Evolutionary conservation across 2,113 vertebrate genomes (phyloP), one percentile per base, ranked within the genome.

Genomic region (Ameiurus melas): DNA sequence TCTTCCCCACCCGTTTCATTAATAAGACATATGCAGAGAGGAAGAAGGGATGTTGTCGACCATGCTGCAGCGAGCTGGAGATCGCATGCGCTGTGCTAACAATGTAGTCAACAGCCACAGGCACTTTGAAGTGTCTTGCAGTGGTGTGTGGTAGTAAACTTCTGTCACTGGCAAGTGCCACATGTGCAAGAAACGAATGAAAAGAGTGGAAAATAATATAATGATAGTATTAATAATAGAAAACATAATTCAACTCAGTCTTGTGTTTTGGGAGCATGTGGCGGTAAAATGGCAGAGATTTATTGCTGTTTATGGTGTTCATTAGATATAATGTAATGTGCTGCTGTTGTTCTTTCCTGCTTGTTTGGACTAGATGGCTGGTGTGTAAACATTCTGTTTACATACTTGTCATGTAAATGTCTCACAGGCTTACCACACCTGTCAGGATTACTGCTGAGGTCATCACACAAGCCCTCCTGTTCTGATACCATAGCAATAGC

Each of bases 41-140:
- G 66, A 53, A 78, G 66, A 33, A 81, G 73, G 75, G 43, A 82
- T 85, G 87, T 66, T 88, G 90, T 85, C 71, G 89, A 83, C 75
- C 36, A 83, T 58, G 87, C 43, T 79, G 84, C 30, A 55, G 89
- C 0, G 62, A 81, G 73, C 58, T 39, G 30, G 47, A 82, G 87
- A 88, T 85, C 17, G 30, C 73, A 66, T 81, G 47, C 51, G 64
- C 62, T 30, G 68, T 85, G 58, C 73, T 89, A 90, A 90, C 88
- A 87, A 88, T 88, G 91, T 88, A 84, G 83, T 84, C 36, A 82
- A 90, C 86, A 79, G 82, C 58, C 58, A 68, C 51, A 36, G 70
- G 87, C 39, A 77, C 85, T 88, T 90, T 91, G 89, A 91, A 89
- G 85, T 70, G 13, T 91, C 83, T 88, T 71, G 81, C 73, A 88